Evolutionary conservation across 2,888 invertebrate genomes (phyloP), one percentile per base, ranked within the genome.

Genomic region (Metopia argyrocephala): DNA sequence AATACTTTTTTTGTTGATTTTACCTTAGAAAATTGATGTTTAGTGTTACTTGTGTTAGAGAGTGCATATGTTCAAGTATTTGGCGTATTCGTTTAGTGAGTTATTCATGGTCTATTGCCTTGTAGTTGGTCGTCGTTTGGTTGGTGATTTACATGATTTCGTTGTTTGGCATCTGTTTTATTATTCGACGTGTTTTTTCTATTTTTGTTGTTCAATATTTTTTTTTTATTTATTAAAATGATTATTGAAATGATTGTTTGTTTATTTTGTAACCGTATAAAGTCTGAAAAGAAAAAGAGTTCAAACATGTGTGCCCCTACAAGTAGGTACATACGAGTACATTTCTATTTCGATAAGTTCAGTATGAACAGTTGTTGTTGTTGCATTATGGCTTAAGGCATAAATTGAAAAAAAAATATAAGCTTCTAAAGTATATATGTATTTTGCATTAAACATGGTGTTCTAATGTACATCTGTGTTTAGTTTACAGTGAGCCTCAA

Each of bases 51-150:
- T 38, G 15, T 38, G 15, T 38, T 38, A 12, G 38, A 38, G 31
- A 31, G 31, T 21, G 31, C 27, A 48, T 38, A 4, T 38, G 2
- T 12, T 0, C 15, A 4, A 12, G 15, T 38, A 38, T 38, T 38
- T 38, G 9, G 38, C 38, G 38, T 12, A 38, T 38, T 38, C 38
- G 15, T 46, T 45, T 56, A 21, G 46, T 46, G 6, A 69, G 57
- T 15, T 59, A 74, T 76, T 76, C 38, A 76, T 74, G 76, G 69
- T 81, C 61, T 61, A 74, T 18, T 81, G 69, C 54, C 64, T 65
- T 65, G 31, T 25, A 54, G 27, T 54, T 70, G 21, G 20, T 57
- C 46, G 68, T 54, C 46, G 69, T 46, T 52, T 62, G 61, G 28
- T 59, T 21, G 31, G n/a, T 25, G 25, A 38, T 38, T 38, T 38